phyloP scores from a whole-genome alignment of 2,113 vertebrate species.

The Pterocles gutturalis region DNA sequence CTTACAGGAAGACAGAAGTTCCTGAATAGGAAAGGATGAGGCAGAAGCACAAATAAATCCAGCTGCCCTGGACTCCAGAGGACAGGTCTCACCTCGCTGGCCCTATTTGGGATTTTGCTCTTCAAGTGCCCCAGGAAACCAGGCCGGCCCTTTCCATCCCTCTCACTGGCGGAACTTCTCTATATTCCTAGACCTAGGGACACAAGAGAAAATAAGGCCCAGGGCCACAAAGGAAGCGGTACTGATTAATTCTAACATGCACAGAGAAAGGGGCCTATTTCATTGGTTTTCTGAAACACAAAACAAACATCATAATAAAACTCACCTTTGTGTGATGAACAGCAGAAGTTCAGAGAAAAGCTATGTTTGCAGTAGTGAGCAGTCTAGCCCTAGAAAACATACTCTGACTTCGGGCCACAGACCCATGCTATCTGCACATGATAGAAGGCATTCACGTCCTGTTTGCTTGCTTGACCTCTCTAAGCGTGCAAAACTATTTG shows the following conservation, averaged over 20 bases:
- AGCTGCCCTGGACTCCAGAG: neutral
- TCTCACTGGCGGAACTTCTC: neutral
- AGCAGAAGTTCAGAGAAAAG: neutral
- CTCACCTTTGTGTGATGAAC: neutral
- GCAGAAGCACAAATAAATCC: slow-evolving; percentile 14
- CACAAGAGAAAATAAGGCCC: neutral
- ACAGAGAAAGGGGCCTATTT: neutral
- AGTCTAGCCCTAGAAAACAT: neutral
- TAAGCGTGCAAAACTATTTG: neutral
- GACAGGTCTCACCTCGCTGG: neutral
- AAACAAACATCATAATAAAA: neutral
- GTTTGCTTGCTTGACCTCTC: neutral
- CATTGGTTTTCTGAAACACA: neutral
- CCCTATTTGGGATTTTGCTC: neutral
- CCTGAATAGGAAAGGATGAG: slow-evolving; percentile 61
- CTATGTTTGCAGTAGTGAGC: neutral
- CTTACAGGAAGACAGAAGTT: slow-evolving; percentile 67
- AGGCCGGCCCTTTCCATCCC: neutral
- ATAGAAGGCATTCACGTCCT: neutral
- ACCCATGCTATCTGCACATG: neutral
- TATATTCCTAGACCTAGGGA: neutral
- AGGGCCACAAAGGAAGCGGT: neutral
- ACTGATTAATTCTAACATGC: neutral
- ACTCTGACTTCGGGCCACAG: neutral
- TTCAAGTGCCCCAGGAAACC: neutral